Evolutionary conservation across 2,113 vertebrate genomes (phyloP).

Genomic region (Nipponia nippon): DNA sequence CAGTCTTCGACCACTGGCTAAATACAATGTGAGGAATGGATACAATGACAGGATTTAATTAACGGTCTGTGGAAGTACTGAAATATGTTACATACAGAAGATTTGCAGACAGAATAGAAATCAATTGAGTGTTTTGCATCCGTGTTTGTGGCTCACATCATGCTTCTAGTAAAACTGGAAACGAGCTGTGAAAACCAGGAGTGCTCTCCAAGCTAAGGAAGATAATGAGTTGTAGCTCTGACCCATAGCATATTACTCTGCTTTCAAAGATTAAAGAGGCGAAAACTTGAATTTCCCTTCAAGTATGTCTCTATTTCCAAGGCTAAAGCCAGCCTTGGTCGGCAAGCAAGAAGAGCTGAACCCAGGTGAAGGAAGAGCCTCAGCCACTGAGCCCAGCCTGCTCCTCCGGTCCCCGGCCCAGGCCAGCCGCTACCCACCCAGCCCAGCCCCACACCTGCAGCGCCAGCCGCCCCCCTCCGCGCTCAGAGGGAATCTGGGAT

Average conservation of each 20-base stretch:
- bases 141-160: background rate
- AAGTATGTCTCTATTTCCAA: background rate
- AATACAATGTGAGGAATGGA: background rate
- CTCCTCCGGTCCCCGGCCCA: background rate
- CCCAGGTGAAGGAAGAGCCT: background rate
- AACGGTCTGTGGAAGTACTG: background rate
- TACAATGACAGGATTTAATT: conserved; percentile 37
- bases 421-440: rapidly evolving
- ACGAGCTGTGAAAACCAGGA: background rate
- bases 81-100: background rate
- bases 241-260: background rate
- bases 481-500: conserved; percentile 50
- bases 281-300: background rate
- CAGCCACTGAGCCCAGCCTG: background rate
- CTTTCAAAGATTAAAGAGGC: background rate
- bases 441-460: background rate
- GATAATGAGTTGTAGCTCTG: background rate
- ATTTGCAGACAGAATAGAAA: background rate
- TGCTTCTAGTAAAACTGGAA: background rate
- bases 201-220: background rate
- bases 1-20: background rate
- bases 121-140: background rate
- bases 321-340: background rate
- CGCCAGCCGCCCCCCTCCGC: background rate
- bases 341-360: background rate